Evolutionary conservation across 1,140 invertebrate species (phyloP).

Genomic region (Oscheius sp.): DNA sequence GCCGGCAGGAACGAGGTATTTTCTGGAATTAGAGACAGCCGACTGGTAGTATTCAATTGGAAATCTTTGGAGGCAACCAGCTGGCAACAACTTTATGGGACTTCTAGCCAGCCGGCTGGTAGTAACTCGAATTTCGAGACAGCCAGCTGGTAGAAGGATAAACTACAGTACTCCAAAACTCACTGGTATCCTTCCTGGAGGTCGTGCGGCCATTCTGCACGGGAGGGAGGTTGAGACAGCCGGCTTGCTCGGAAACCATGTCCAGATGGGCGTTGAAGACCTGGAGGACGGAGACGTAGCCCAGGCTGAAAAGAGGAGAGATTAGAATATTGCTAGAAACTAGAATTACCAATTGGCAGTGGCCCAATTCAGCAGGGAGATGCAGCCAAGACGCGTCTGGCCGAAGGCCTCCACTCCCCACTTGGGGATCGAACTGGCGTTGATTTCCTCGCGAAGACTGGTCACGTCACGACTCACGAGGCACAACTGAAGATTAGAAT

Average conservation of each 20-base stretch:
- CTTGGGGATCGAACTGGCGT: not conserved
- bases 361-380: slow-evolving; percentile 16
- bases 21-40: no score
- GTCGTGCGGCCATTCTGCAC: not conserved
- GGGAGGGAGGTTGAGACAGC: not conserved
- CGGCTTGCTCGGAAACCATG: slow-evolving; percentile 17
- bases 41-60: no score
- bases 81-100: no score
- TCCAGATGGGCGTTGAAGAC: slow-evolving; percentile 20
- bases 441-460: slow-evolving; percentile 10
- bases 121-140: no score
- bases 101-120: no score
- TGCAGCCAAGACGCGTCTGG: slow-evolving; percentile 19
- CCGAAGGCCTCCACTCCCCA: slow-evolving; percentile 8
- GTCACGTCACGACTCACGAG: slow-evolving; percentile 17
- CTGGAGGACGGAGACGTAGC: slow-evolving; percentile 21
- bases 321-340: not conserved
- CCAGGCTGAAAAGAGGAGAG: not conserved
- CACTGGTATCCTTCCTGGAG: not conserved
- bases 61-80: no score
- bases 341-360: slow-evolving; percentile 17
- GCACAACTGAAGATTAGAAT: not conserved
- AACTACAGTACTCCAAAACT: not conserved
- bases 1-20: no score
- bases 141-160: not conserved